Base-by-base conservation (phyloP, 2,113 vertebrate species). In the Sphaerodactylus townsendi region DNA sequence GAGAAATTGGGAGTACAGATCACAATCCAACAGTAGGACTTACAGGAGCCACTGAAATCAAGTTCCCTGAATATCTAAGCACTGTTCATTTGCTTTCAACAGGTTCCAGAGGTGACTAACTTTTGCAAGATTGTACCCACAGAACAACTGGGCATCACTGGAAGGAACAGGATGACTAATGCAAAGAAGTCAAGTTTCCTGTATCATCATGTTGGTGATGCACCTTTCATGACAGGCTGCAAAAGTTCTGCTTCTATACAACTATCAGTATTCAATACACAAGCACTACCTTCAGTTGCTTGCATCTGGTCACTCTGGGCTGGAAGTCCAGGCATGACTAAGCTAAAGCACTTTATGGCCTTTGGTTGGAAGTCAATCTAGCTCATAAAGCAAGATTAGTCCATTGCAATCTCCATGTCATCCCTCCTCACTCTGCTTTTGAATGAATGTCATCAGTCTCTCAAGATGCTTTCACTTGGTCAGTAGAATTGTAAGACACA, bases 391-490 rank as follows among this genome's bases (percentile, higher is more conserved):
- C 75, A 1, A 53, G 80, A 66, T 9, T 37, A 2, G 0, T 10
- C 77, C 59, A 44, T 76, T 30, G 44, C 62, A 53, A 37, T 25
- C 33, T 76, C 84, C 35, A 28, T 79, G 53, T 62, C 5, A 59
- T 59, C 23, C 2, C 21, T 59, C 56, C 21, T 17, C 56, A 5
- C 75, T 73, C 0, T 0, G 1, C 35, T 21, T 3, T 70, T 0
- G 0, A 69, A 23, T 30, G n/a, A 50, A 30, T 87, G 72, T 78
- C 14, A 11, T 84, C 53, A 25, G 3, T 17, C 56, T 62, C 21
- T 33, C 56, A 25, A 70, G n/a, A 88, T 41, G n/a, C 11, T 85
- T 69, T 30, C 66, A 77, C 28, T 28, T 6, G 0, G 0, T 3
- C 85, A 68, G 64, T 66, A 41, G 64, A 48, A 64, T 21, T 50